Evolutionary conservation across 2,888 invertebrate species (phyloP).

Genomic region (Cynaeus angustus): DNA sequence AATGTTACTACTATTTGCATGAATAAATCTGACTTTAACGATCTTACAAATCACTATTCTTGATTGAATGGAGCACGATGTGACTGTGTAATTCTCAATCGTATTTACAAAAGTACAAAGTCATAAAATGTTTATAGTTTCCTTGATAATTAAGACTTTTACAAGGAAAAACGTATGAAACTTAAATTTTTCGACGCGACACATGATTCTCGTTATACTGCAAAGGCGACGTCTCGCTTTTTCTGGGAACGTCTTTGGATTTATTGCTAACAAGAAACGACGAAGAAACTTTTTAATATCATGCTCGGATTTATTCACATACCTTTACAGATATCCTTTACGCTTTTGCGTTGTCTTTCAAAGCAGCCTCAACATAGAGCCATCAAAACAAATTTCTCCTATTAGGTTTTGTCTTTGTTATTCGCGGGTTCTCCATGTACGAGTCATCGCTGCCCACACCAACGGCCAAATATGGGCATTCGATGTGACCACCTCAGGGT

Average conservation of each 20-base stretch:
- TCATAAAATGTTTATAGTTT: slow-evolving; percentile 29
- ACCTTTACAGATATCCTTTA: no score
- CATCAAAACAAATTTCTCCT: slow-evolving; percentile 4
- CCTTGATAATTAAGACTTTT: neutral
- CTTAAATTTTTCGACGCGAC: no score
- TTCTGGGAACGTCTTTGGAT: no score
- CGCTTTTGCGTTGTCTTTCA: neutral
- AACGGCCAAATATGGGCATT: slow-evolving; percentile 52
- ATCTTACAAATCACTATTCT: slow-evolving; percentile 5
- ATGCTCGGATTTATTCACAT: no score
- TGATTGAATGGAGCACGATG: slow-evolving; percentile 11
- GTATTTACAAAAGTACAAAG: neutral
- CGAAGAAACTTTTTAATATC: no score
- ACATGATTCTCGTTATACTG: no score
- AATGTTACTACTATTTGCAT: slow-evolving; percentile 12
- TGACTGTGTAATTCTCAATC: neutral
- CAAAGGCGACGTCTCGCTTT: no score
- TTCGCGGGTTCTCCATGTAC: slow-evolving; percentile 9
- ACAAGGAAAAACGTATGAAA: no score
- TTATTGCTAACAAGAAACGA: no score
- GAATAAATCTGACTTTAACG: slow-evolving; percentile 13
- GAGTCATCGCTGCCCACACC: slow-evolving; percentile 51
- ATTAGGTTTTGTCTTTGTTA: slow-evolving; percentile 27
- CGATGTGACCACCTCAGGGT: slow-evolving; percentile 44
- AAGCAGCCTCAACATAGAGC: neutral